These are phyloP conservation scores for Acipenser oxyrinchus DNA, from an alignment of 2,797 vertebrate genomes.

Conservation along the genomic window DNA sequence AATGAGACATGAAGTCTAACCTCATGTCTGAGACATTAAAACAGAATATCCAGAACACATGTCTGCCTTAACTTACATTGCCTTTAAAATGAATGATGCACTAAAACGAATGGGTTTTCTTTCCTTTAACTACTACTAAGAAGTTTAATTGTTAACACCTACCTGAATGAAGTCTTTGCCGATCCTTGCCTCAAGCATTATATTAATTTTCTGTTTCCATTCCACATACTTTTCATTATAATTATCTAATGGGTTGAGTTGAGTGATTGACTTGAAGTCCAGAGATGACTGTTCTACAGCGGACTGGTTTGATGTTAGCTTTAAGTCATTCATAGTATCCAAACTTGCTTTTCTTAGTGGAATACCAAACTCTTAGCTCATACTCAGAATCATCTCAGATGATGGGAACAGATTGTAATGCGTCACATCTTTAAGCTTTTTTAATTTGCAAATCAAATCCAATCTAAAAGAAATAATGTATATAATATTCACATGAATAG, in stretches of 20 bases:
- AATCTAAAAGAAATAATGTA: slow-evolving; percentile 46
- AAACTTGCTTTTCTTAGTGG: slow-evolving; percentile 20
- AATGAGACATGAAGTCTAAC: too few relatives aligned
- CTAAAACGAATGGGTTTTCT: too few relatives aligned
- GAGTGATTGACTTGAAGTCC: slow-evolving; percentile 14
- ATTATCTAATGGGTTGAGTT: slow-evolving; percentile 24
- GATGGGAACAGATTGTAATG: slow-evolving; percentile 63
- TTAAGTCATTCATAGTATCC: slow-evolving; percentile 3
- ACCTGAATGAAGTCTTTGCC: slow-evolving; percentile 50
- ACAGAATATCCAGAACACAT: too few relatives aligned
- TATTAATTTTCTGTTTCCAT: slow-evolving; percentile 31
- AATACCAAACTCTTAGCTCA: slow-evolving; percentile 56
- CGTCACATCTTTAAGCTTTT: slow-evolving; percentile 51
- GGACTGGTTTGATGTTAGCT: background rate
- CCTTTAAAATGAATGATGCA: too few relatives aligned
- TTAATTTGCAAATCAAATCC: slow-evolving; percentile 45
- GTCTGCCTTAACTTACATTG: too few relatives aligned
- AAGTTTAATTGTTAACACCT: slow-evolving; percentile 1
- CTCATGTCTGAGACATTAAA: too few relatives aligned
- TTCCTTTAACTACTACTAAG: too few relatives aligned
- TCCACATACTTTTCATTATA: slow-evolving; percentile 37
- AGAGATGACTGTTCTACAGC: slow-evolving; percentile 1
- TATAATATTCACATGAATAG: too few relatives aligned
- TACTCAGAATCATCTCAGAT: slow-evolving; percentile 57
- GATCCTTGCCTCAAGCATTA: slow-evolving; percentile 7